Evolutionary conservation across 35 echinoderm and acorn worm species (phyloP).

Genomic region (Ptychodera flava): DNA sequence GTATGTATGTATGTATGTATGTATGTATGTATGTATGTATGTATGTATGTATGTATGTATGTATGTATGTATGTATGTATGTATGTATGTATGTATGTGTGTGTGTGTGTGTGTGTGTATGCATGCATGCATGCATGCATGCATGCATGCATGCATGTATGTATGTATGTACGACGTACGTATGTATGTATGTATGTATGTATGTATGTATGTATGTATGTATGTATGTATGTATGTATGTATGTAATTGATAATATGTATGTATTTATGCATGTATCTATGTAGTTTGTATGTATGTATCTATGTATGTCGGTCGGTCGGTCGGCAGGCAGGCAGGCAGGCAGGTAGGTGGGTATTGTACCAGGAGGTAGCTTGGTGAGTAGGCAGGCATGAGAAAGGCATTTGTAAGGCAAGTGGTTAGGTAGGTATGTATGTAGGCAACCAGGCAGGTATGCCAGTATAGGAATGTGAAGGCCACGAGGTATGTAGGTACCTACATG

Average conservation of each 20-base stretch:
- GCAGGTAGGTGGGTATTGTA: too few relatives aligned
- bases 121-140: not conserved
- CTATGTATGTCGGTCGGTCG: not conserved
- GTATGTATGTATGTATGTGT: not conserved
- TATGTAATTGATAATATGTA: too few relatives aligned
- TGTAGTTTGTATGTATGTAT: not conserved
- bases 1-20: not conserved
- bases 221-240: slow-evolving; percentile 2
- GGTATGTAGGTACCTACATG: too few relatives aligned
- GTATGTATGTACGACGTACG: not conserved
- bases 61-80: not conserved
- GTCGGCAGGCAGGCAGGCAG: not conserved
- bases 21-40: slow-evolving; percentile 2
- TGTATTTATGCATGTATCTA: not conserved
- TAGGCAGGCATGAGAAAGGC: too few relatives aligned
- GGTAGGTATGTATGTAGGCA: too few relatives aligned
- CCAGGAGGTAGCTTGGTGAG: too few relatives aligned
- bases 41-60: slow-evolving; percentile 2
- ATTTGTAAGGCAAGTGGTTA: too few relatives aligned
- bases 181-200: slow-evolving; percentile 2
- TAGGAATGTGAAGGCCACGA: too few relatives aligned
- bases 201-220: slow-evolving; percentile 2
- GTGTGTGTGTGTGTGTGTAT: not conserved
- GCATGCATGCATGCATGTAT: not conserved
- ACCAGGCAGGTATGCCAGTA: too few relatives aligned